These are phyloP conservation scores for Temnothorax rugatulus DNA, from an alignment of 2,888 invertebrate species.

Conservation along the genomic window DNA sequence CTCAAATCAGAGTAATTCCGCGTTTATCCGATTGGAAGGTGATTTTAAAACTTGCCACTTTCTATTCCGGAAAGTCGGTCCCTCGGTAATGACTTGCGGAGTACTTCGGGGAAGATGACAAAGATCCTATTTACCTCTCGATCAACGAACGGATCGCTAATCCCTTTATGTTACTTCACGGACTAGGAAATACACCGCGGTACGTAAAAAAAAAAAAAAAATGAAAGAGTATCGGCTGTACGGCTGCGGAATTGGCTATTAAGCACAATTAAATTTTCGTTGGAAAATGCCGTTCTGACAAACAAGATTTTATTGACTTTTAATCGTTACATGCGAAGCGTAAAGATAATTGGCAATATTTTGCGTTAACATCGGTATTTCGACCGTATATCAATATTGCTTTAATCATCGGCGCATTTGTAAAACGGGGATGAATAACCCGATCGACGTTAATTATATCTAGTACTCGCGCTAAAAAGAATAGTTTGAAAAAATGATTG, in stretches of 20 bases:
- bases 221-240: conserved; percentile 8
- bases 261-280: conserved; percentile 56
- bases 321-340: conserved; percentile 53
- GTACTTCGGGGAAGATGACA: conserved; percentile 57
- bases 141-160: conserved; percentile 23
- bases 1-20: conserved; percentile 74
- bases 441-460: conserved; percentile 56
- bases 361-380: conserved; percentile 55
- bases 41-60: conserved; percentile 78
- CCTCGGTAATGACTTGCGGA: conserved; percentile 59
- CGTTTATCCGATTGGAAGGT: conserved; percentile 75
- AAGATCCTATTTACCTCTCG: conserved; percentile 56
- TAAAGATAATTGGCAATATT: conserved; percentile 58
- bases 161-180: conserved; percentile 12
- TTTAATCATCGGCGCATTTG: conserved; percentile 55
- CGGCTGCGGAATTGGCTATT: conserved; percentile 50
- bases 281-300: conserved; percentile 46
- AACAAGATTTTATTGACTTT: conserved; percentile 59
- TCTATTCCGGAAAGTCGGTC: conserved; percentile 62
- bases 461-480: conserved; percentile 45
- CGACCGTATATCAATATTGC: conserved; percentile 53
- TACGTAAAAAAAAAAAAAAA: conserved; percentile 3
- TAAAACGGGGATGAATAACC: conserved; percentile 51
- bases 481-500: conserved; percentile 56
- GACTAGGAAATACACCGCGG: conserved; percentile 13